Evolutionary conservation across 1,140 invertebrate genomes (phyloP), one percentile per base, ranked within the genome.

Genomic region (Charaxes varanes): DNA sequence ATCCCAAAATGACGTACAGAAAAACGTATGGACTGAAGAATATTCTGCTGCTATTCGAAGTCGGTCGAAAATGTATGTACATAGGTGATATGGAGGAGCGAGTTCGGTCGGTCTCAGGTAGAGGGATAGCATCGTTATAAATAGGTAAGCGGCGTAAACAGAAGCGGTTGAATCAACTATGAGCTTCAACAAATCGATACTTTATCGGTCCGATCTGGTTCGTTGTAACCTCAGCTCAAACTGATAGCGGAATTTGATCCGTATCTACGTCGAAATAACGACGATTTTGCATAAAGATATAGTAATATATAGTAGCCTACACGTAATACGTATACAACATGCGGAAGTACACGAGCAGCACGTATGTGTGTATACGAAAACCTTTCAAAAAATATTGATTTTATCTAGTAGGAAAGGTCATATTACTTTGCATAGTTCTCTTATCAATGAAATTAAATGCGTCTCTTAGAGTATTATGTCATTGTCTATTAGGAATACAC

Each of bases 141-240:
- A 82, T 82, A 78, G 73, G 71, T 78, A 76, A 78, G 63, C 60
- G 78, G 67, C 67, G 64, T 82, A 79, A 82, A 79, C 78, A 79
- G 67, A 68, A 73, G 53, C 65, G 62, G 63, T 72, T 76, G 71
- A 78, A 79, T 82, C 64, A 67, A 55, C 62, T 65, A 43, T 53
- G 53, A 62, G 64, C 62, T 57, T 56, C 73, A 66, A 65, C 71
- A 71, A 77, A 82, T 82, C 78, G 73, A 82, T 82, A 79, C 62
- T 30, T 24, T 38, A 57, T 53, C 37, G 40, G 18, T 40, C 40
- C 40, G 33, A 22, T 38, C 35, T 26, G 27, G 46, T 57, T 51
- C 40, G 44, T 28, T 40, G 46, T 38, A 70, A 55, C 45, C 48
- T 33, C 30, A 28, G 18, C 4, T 4, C 4, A 6, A 11, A 6